Evolutionary conservation across 2,797 vertebrate species (phyloP).

Genomic region (Smutsia temminckii): DNA sequence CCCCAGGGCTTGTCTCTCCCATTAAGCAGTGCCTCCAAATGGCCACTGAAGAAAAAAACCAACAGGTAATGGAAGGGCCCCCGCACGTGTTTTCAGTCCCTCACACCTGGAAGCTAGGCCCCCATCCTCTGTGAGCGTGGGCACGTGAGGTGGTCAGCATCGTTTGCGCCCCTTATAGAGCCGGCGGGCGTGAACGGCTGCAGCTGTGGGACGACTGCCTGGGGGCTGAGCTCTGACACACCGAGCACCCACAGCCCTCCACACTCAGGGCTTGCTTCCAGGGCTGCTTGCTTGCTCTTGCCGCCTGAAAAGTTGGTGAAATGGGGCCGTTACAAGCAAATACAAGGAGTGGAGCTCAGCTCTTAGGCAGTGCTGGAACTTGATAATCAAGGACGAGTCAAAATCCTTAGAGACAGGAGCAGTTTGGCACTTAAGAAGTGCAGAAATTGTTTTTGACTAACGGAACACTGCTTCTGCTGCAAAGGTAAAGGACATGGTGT

Average conservation of each 20-base stretch:
- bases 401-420: neutral
- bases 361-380: neutral
- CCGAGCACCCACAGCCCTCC: neutral
- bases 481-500: neutral
- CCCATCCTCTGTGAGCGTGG: accelerated
- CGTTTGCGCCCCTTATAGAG: neutral
- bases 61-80: neutral
- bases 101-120: neutral
- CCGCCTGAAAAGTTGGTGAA: neutral
- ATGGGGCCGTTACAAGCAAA: neutral
- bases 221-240: neutral
- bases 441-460: neutral
- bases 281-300: neutral
- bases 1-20: neutral
- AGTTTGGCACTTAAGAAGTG: constrained; percentile 9
- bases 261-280: neutral
- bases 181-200: neutral
- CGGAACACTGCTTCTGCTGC: neutral
- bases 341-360: neutral
- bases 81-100: neutral
- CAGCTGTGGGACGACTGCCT: neutral
- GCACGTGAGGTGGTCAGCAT: neutral
- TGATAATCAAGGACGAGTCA: neutral
- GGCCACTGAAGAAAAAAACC: neutral
- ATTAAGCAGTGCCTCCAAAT: neutral